Conservation (phyloP, 2,113 vertebrate genomes). For the Zapornia atra region DNA sequence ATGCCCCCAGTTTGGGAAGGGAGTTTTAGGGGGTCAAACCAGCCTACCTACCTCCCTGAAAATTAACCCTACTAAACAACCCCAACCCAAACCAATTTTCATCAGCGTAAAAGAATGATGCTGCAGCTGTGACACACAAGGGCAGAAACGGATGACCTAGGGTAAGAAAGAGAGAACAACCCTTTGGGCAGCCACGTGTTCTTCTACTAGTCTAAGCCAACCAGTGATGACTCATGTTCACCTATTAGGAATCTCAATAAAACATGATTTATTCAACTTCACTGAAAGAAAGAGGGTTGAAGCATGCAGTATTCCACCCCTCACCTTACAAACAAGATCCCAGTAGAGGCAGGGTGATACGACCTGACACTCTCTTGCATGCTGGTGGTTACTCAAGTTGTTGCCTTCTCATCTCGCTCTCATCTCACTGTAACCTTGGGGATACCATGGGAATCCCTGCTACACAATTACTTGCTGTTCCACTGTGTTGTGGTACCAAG, state of each 20-base stretch:
- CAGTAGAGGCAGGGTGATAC: neutral
- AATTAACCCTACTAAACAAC: neutral
- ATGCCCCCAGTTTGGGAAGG: neutral
- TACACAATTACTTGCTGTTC: neutral
- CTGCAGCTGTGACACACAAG: slow-evolving; percentile 19
- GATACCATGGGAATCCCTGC: accelerated
- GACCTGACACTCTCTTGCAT: neutral
- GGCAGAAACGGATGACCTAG: slow-evolving; percentile 1
- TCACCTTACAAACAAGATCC: neutral
- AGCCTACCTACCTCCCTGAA: neutral
- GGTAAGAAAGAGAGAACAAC: neutral
- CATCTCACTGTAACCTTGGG: neutral
- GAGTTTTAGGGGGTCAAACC: neutral
- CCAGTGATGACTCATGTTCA: neutral
- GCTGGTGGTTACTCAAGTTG: neutral
- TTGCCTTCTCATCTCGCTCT: neutral
- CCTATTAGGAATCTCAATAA: neutral
- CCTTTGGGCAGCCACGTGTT: neutral
- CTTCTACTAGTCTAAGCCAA: neutral
- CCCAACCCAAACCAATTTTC: neutral
- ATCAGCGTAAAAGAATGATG: neutral
- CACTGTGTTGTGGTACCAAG: neutral
- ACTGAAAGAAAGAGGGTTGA: neutral
- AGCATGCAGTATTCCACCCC: neutral
- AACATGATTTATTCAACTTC: neutral